These are phyloP conservation scores for Pao palembangensis DNA, from an alignment of 2,113 vertebrate genomes.

Conservation along the genomic window DNA sequence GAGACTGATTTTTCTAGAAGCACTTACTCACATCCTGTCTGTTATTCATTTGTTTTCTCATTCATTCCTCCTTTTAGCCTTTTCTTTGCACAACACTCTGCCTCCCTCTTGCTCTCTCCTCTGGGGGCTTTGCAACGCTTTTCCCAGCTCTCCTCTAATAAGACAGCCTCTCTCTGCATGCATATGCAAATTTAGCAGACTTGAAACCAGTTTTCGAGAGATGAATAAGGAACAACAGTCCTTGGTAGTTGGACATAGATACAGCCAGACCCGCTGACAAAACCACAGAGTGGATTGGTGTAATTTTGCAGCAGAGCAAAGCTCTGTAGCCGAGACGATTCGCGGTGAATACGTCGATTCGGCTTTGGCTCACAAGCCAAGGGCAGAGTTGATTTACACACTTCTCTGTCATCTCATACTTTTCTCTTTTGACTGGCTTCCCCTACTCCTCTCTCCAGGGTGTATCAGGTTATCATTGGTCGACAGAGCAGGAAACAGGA, in stretches of 20 bases:
- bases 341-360: background rate
- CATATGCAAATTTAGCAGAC: conserved; percentile 63
- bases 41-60: conserved; percentile 67
- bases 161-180: conserved; percentile 53
- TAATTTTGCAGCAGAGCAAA: conserved; percentile 7
- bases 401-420: conserved; percentile 7
- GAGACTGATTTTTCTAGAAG: conserved; percentile 64
- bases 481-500: conserved; percentile 60
- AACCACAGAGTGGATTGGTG: conserved; percentile 15
- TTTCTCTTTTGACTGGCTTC: conserved; percentile 11
- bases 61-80: conserved; percentile 63
- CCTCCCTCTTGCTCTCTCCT: conserved; percentile 2
- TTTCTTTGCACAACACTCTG: conserved; percentile 35
- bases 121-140: conserved; percentile 39
- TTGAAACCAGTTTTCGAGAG: conserved; percentile 37
- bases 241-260: conserved; percentile 26
- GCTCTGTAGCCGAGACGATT: background rate
- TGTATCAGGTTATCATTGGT: conserved; percentile 64
- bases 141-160: conserved; percentile 56
- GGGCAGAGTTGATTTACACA: background rate
- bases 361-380: conserved; percentile 9
- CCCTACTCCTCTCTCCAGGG: conserved; percentile 46
- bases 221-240: conserved; percentile 42
- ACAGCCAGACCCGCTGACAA: conserved; percentile 21
- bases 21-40: conserved; percentile 70